A percentile compares a stretch with the other conserved stretches of the same genome.
phyloP scores from a whole-genome alignment of 1,140 invertebrate genomes.

The Triops cancriformis region DNA sequence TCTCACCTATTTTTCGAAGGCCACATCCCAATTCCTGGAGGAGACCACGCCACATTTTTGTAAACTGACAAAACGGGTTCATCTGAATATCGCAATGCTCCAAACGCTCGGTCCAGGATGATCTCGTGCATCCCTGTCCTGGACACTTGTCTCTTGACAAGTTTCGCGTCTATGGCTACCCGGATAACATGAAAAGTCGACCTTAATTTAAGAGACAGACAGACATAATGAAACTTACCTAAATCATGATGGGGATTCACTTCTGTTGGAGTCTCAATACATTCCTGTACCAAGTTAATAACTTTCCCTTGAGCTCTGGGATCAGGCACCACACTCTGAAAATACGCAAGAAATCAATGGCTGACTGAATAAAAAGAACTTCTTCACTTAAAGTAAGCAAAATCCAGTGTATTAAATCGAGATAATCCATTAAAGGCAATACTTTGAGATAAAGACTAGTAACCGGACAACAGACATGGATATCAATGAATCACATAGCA shows the following conservation, averaged over 20 bases:
- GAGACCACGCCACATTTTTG: background rate
- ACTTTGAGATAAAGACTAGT: background rate
- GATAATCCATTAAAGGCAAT: background rate
- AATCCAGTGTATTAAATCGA: background rate
- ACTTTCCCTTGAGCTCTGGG: background rate
- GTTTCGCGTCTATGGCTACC: background rate
- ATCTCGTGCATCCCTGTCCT: background rate
- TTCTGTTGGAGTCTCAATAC: background rate
- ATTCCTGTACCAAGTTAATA: background rate
- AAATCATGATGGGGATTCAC: background rate
- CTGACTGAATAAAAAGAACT: background rate
- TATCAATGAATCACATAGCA: constrained; percentile 43
- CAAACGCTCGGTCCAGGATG: background rate
- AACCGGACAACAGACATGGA: constrained; percentile 11
- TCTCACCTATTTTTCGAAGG: background rate
- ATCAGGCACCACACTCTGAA: background rate
- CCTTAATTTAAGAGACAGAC: background rate
- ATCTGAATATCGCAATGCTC: background rate
- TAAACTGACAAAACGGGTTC: constrained; percentile 10
- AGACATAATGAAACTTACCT: background rate
- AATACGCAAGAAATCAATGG: background rate
- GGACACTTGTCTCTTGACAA: background rate
- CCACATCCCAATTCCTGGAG: background rate
- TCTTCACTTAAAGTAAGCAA: background rate
- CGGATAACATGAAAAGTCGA: background rate